phyloP scores from a whole-genome alignment of 2,797 vertebrate species.

The Ambastaia sidthimunki region DNA sequence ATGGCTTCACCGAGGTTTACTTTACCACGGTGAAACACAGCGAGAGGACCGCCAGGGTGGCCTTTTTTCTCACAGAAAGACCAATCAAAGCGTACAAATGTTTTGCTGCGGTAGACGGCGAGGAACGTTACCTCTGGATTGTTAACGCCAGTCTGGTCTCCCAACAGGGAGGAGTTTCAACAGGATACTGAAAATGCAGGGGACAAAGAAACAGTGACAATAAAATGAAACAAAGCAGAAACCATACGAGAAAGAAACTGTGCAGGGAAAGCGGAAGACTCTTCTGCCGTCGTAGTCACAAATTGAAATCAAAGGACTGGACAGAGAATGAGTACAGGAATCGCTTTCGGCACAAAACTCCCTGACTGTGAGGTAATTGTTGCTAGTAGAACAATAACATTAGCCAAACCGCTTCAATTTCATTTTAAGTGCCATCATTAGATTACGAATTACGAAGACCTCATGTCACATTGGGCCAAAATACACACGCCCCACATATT shows the following conservation, averaged over 20 bases:
- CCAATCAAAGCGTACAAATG: slow-evolving; percentile 45
- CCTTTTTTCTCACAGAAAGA: slow-evolving; percentile 10
- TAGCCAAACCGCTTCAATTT: not conserved
- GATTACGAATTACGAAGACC: not conserved
- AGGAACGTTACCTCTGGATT: slow-evolving; percentile 57
- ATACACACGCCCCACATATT: not conserved
- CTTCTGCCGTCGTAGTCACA: slow-evolving; percentile 52
- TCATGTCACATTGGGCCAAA: not conserved
- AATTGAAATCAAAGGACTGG: slow-evolving; percentile 76
- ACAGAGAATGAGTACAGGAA: slow-evolving; percentile 49
- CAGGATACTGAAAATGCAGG: slow-evolving; percentile 31
- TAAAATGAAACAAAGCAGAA: slow-evolving; percentile 53
- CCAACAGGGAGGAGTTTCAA: slow-evolving; percentile 45
- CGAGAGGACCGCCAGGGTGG: slow-evolving; percentile 7
- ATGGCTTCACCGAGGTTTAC: slow-evolving; percentile 34
- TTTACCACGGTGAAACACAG: slow-evolving; percentile 32
- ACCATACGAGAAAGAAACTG: slow-evolving; percentile 61
- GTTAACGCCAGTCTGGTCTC: slow-evolving; percentile 50
- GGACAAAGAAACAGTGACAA: slow-evolving; percentile 38
- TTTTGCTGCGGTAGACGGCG: slow-evolving; percentile 38
- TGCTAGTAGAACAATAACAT: not conserved
- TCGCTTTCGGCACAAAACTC: slow-evolving; percentile 22
- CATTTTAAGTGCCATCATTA: not conserved
- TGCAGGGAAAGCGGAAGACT: slow-evolving; percentile 44
- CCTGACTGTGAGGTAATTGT: slow-evolving; percentile 42